Evolutionary conservation across 2,113 vertebrate species (phyloP), one percentile per base, ranked within the genome.

Genomic region (Petromus typicus): DNA sequence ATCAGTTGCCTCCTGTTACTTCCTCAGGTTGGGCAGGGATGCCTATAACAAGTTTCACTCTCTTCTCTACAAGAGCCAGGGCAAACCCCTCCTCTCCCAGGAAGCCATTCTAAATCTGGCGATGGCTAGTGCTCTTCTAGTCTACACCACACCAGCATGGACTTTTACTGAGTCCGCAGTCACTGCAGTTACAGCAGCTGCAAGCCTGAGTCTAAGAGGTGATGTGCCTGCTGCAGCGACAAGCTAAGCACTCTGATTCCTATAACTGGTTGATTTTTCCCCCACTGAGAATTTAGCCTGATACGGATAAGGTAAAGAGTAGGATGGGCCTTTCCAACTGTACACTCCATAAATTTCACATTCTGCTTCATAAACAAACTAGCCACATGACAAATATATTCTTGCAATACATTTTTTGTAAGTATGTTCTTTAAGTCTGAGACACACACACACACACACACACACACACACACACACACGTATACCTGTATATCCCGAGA

Each of bases 311-410:
- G 57, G 32, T 89, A 64, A 43, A 43, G 75, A 67, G 12, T 89
- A 14, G 23, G 40, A 18, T n/a, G 48, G 20, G 18, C 40, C n/a
- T 30, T 87, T 84, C 56, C 1, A 90, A 43, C 23, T 59, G 20
- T 81, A 11, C 54, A 91, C 73, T 90, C 18, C 43, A 20, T 51
- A 91, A 32, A 91, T 73, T 86, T 85, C 48, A 76, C 48, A 95
- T 5, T 69, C 1, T 84, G 18, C 57, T 30, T 95, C 56, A 82
- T 63, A 56, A 87, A 57, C 27, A 78, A 45, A 78, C 11, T 61
- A 81, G 17, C 75, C 75, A 85, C 86, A 11, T 91, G 5, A 84
- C 1, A 66, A 75, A 27, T 17, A 66, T 59, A 78, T n/a, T 91
- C 27, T 95, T 84, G 9, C 25, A 9, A n/a, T 23, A 23, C 12